phyloP scores from a whole-genome alignment of 2,888 invertebrate species.

The Unio pictorum region DNA sequence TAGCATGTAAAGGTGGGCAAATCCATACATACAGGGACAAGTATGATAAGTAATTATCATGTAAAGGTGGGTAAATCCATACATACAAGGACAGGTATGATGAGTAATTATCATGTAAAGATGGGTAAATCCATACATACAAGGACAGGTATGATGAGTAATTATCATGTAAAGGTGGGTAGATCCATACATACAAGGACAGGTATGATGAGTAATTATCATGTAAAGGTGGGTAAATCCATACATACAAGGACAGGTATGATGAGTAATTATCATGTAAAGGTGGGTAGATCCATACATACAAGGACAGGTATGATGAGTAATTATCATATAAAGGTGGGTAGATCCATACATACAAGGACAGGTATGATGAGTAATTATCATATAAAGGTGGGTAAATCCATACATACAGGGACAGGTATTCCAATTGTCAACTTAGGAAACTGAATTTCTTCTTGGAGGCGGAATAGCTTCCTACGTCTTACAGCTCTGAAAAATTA shows the following conservation, averaged over 20 bases:
- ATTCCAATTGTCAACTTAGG: constrained; percentile 76
- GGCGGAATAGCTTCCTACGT: constrained; percentile 77
- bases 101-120: too few species aligned
- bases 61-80: neutral
- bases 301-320: too few species aligned
- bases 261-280: too few species aligned
- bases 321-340: too few species aligned
- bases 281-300: neutral
- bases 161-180: too few species aligned
- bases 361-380: too few species aligned
- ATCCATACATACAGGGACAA: neutral
- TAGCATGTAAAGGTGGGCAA: neutral
- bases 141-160: too few species aligned
- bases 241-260: too few species aligned
- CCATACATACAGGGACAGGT: constrained; percentile 68
- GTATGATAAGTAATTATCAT: too few species aligned
- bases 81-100: too few species aligned
- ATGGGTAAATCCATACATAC: neutral
- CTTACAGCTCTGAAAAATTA: constrained; percentile 77
- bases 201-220: too few species aligned
- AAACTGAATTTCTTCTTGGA: constrained; percentile 78
- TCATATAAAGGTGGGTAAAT: neutral
- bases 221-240: neutral
- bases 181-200: constrained; percentile 39
- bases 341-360: neutral